A percentile compares a stretch with the other conserved stretches of the same genome.
Conservation (phyloP, 2,113 vertebrate genomes). For the Butorides virescens region DNA sequence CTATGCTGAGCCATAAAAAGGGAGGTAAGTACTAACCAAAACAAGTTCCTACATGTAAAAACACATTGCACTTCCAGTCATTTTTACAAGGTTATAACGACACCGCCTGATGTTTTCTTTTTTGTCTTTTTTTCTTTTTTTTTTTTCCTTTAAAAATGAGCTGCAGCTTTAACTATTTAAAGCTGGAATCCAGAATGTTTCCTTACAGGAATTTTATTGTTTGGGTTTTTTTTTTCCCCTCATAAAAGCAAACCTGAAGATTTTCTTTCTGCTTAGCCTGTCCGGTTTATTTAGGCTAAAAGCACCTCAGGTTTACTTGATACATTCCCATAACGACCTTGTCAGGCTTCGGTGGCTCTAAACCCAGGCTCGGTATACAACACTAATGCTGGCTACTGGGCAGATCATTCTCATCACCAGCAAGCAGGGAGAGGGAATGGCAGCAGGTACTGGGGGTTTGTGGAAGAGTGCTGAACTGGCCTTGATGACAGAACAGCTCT, state of each 20-base stretch:
- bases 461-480: background rate
- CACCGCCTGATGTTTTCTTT: background rate
- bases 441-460: background rate
- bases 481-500: background rate
- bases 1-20: background rate
- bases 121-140: background rate
- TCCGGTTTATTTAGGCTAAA: background rate
- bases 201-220: background rate
- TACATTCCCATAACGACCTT: background rate
- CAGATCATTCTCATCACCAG: background rate
- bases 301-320: background rate
- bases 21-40: background rate
- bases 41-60: background rate
- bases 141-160: background rate
- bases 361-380: background rate
- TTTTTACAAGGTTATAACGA: background rate
- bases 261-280: background rate
- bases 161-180: background rate
- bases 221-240: background rate
- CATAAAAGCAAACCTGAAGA: background rate
- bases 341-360: background rate
- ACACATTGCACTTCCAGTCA: constrained; percentile 25
- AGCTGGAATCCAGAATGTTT: background rate
- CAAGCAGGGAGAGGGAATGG: background rate
- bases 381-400: background rate